These are phyloP conservation scores for Amazona guildingii DNA, from an alignment of 2,113 vertebrate species.

Conservation along the genomic window DNA sequence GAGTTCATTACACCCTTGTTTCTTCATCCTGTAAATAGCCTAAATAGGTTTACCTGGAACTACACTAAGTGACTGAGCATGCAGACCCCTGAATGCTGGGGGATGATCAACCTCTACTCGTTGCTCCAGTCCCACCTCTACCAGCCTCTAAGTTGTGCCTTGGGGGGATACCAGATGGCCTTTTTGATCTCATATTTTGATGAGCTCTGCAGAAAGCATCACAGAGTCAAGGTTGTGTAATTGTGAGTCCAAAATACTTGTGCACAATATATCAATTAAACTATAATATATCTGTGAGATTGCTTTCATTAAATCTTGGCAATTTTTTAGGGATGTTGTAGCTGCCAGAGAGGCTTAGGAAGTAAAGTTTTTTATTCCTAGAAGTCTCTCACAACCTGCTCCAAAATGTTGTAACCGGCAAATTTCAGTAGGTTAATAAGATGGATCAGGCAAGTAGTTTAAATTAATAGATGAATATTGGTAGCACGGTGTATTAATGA, in stretches of 20 bases:
- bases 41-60: not conserved
- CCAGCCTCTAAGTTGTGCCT: not conserved
- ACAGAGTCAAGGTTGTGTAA: rapidly evolving
- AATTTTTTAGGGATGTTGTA: not conserved
- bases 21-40: not conserved
- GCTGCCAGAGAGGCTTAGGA: not conserved
- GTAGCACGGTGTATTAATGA: not conserved
- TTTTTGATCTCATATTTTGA: not conserved
- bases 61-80: not conserved
- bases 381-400: not conserved
- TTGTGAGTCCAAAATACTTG: not conserved
- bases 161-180: not conserved
- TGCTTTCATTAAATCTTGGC: not conserved
- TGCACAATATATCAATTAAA: not conserved
- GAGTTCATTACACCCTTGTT: not conserved
- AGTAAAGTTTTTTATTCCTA: not conserved
- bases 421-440: not conserved
- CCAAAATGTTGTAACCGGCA: not conserved
- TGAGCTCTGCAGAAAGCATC: not conserved
- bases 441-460: not conserved
- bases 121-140: not conserved
- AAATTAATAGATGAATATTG: not conserved
- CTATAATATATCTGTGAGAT: not conserved
- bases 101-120: not conserved
- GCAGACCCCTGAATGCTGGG: not conserved